phyloP scores from a whole-genome alignment of 2,888 invertebrate genomes.

The Apantesis nais region DNA sequence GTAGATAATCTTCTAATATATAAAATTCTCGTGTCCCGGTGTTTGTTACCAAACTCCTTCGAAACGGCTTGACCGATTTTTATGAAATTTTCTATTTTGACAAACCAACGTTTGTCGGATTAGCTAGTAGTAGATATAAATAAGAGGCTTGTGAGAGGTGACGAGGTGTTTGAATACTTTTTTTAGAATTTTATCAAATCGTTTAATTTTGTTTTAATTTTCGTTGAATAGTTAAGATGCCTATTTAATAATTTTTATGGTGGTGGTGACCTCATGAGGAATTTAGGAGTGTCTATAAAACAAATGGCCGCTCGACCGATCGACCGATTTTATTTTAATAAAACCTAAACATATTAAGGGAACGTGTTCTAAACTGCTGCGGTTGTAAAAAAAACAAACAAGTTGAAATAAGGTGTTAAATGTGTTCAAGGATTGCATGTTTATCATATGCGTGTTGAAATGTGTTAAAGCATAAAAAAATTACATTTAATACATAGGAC shows the following conservation, averaged over 20 bases:
- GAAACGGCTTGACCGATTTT: too few species aligned
- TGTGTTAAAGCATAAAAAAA: not conserved
- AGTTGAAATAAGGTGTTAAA: not conserved
- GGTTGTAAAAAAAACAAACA: constrained; percentile 1
- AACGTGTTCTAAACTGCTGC: not conserved
- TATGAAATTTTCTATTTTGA: too few species aligned
- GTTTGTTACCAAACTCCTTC: too few species aligned
- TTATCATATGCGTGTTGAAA: not conserved
- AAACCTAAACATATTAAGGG: not conserved
- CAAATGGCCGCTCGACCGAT: not conserved
- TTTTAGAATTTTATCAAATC: not conserved
- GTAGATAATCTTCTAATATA: too few species aligned
- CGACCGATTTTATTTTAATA: not conserved
- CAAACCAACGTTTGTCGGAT: too few species aligned
- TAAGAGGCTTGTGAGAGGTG: too few species aligned
- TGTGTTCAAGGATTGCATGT: not conserved
- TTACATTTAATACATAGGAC: not conserved
- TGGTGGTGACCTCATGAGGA: not conserved
- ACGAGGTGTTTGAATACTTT: not conserved
- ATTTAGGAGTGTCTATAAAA: not conserved
- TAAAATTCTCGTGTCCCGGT: too few species aligned
- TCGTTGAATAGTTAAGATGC: not conserved
- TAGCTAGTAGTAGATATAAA: too few species aligned
- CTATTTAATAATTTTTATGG: not conserved
- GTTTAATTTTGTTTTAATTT: not conserved